These are phyloP conservation scores for Dysmachus trigonus DNA, from an alignment of 2,888 invertebrate genomes.

Conservation along the genomic window DNA sequence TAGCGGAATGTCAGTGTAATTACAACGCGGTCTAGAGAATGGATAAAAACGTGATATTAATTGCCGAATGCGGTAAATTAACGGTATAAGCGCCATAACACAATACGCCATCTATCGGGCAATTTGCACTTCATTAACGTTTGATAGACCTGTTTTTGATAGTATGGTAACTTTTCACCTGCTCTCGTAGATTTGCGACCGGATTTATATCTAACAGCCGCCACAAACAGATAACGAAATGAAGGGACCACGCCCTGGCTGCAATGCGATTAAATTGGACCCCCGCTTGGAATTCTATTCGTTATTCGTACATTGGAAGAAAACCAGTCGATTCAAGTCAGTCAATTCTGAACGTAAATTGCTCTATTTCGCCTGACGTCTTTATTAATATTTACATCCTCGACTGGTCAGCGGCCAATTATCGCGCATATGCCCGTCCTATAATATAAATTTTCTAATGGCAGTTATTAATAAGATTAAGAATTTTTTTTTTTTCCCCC, in stretches of 20 bases:
- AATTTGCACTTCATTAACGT: not conserved
- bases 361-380: not conserved
- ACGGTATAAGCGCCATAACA: not conserved
- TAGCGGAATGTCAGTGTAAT: not conserved
- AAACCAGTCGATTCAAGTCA: not conserved
- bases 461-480: not conserved
- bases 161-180: not conserved
- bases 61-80: not conserved
- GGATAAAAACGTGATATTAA: not conserved
- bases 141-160: not conserved
- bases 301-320: not conserved
- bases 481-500: too few species aligned
- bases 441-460: not conserved
- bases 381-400: constrained; percentile 20
- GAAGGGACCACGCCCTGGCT: not conserved
- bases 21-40: not conserved
- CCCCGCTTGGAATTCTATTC: not conserved
- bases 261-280: not conserved
- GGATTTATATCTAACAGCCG: not conserved
- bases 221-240: not conserved
- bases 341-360: not conserved
- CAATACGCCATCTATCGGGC: not conserved
- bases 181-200: not conserved
- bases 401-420: not conserved
- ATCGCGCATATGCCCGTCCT: not conserved